Conservation (phyloP, 23 tunicate species). For the Styela plicata region DNA sequence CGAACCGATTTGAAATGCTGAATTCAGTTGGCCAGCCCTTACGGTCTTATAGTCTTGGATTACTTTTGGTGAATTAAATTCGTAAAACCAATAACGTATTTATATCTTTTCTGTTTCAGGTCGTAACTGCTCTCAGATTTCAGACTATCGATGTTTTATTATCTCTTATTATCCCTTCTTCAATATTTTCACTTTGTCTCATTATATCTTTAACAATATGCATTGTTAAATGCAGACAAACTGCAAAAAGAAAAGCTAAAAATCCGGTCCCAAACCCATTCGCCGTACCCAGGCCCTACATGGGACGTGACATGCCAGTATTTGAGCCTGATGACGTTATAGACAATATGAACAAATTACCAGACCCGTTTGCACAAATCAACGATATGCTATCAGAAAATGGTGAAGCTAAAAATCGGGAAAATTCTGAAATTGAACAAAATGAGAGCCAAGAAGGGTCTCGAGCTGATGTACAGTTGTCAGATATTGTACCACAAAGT, state of each 20-base stretch:
- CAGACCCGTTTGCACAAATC: slow-evolving; percentile 17
- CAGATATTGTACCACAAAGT: slow-evolving; percentile 12
- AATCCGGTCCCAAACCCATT: neutral
- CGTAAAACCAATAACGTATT: no score
- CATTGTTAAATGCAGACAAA: neutral
- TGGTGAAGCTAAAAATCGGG: neutral
- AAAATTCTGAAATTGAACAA: neutral
- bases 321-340: slow-evolving; percentile 20
- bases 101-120: slow-evolving; percentile 1
- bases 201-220: neutral
- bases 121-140: neutral
- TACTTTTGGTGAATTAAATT: no score
- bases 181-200: slow-evolving; percentile 14
- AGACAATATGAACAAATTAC: neutral
- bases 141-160: neutral
- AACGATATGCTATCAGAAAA: slow-evolving; percentile 24
- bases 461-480: neutral
- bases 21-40: no score
- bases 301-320: slow-evolving; percentile 24
- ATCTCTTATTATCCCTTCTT: slow-evolving; percentile 7
- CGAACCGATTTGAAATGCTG: no score
- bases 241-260: neutral
- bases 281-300: neutral
- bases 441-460: neutral
- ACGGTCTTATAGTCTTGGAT: no score